Evolutionary conservation across 1,140 invertebrate genomes (phyloP).

Genomic region (Heliothis virescens): DNA sequence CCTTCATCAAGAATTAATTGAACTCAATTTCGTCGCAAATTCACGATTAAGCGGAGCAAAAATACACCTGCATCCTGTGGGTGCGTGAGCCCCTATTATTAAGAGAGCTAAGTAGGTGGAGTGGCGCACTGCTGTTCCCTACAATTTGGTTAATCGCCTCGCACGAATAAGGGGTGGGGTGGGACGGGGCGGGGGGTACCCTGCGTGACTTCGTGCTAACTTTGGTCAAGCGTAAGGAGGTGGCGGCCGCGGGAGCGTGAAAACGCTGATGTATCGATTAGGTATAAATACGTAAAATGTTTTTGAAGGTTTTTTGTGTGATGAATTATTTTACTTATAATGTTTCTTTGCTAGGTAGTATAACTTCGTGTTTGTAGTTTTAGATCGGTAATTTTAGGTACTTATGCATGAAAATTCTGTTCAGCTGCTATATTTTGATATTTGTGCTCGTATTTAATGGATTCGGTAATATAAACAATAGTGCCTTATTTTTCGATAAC

Average conservation of each 20-base stretch:
- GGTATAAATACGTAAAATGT: not conserved
- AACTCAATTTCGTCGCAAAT: not conserved
- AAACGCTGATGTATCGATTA: not conserved
- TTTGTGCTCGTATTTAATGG: too few relatives aligned
- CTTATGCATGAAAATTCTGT: too few relatives aligned
- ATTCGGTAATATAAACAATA: too few relatives aligned
- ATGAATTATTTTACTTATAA: too few relatives aligned
- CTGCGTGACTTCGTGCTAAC: conserved; percentile 52
- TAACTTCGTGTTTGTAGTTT: too few relatives aligned
- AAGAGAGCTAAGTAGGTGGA: conserved; percentile 52
- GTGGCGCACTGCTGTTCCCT: conserved; percentile 63
- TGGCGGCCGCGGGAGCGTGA: conserved; percentile 29
- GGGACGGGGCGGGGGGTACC: conserved; percentile 24
- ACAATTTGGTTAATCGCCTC: conserved; percentile 73
- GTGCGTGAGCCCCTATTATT: conserved; percentile 47
- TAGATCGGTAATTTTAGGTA: too few relatives aligned
- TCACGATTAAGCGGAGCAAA: conserved; percentile 11
- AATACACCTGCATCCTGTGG: conserved; percentile 39
- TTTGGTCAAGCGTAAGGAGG: conserved; percentile 13
- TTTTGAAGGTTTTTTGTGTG: not conserved
- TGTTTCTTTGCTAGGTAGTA: too few relatives aligned
- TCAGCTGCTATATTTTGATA: too few relatives aligned
- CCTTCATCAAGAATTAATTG: not conserved
- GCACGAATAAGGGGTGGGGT: conserved; percentile 27
- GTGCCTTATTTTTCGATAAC: too few relatives aligned